Percentiles rank a stretch among this genome's conserved stretches.
Conservation (phyloP, 1,140 invertebrate genomes). For the Plodia interpunctella region DNA sequence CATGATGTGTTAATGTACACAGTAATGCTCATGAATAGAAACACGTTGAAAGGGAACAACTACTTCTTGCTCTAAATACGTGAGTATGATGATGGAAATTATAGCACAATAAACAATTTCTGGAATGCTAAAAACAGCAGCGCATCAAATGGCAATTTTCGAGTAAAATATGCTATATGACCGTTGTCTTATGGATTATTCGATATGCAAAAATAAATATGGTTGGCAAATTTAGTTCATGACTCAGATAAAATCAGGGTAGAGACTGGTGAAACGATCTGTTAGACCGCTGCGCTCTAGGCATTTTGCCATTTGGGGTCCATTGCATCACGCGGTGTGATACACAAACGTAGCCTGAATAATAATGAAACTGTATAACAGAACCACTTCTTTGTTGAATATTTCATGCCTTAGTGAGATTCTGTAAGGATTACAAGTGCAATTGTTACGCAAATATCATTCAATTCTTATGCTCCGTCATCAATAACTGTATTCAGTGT, state of each 20-base stretch:
- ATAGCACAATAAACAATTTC: background rate
- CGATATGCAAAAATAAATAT: background rate
- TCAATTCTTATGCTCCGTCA: background rate
- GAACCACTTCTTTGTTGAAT: slow-evolving; percentile 39
- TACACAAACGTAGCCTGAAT: slow-evolving; percentile 51
- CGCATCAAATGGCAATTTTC: background rate
- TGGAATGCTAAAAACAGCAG: background rate
- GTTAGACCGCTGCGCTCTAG: slow-evolving; percentile 21
- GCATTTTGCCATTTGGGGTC: slow-evolving; percentile 40
- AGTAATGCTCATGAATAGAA: background rate
- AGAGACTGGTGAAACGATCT: slow-evolving; percentile 15
- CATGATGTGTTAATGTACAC: background rate
- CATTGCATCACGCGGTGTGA: slow-evolving; percentile 42
- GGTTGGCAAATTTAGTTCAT: slow-evolving; percentile 4
- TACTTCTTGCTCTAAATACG: background rate
- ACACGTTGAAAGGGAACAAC: no score
- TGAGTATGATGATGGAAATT: background rate
- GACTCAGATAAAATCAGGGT: slow-evolving; percentile 16
- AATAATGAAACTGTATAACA: slow-evolving; percentile 30
- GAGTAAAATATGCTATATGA: background rate
- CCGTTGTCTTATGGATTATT: slow-evolving; percentile 1
- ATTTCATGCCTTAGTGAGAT: slow-evolving; percentile 40
- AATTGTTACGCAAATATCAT: slow-evolving; percentile 19
- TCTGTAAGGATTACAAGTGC: slow-evolving; percentile 33
- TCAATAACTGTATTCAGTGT: background rate